Evolutionary conservation across 1,140 invertebrate species (phyloP).

Genomic region (Drosophila azteca): DNA sequence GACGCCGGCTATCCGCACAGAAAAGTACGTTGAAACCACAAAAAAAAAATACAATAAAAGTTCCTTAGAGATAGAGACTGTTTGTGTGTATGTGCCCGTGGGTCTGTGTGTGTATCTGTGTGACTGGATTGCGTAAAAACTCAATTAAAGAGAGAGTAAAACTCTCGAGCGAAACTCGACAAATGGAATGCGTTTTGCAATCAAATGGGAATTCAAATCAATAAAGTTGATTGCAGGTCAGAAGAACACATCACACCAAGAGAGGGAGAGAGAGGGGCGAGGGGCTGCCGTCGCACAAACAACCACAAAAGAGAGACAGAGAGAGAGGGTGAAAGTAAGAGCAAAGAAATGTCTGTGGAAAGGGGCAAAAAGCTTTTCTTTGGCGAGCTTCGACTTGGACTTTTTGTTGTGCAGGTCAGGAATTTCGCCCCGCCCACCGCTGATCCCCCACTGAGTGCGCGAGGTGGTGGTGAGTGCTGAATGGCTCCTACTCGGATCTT

Average conservation of each 20-base stretch:
- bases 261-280: not conserved
- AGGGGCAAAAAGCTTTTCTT: conserved; percentile 21
- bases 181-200: conserved; percentile 38
- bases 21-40: conserved; percentile 58
- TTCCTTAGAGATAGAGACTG: not conserved
- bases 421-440: not conserved
- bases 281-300: not conserved
- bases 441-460: not conserved
- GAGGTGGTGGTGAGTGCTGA: too few species aligned
- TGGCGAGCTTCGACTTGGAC: conserved; percentile 9
- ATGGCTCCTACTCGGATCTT: not conserved
- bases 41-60: not conserved
- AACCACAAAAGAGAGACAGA: conserved; percentile 1
- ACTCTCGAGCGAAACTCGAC: not conserved
- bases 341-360: conserved; percentile 18
- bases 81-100: conserved; percentile 1
- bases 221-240: conserved; percentile 67
- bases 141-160: conserved; percentile 46
- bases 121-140: conserved; percentile 22
- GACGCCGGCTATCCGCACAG: conserved; percentile 62
- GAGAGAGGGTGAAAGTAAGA: conserved; percentile 2
- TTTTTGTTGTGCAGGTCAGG: conserved; percentile 36
- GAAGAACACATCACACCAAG: not conserved
- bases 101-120: conserved; percentile 12
- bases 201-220: conserved; percentile 63